Evolutionary conservation across 2,888 invertebrate genomes (phyloP).

Genomic region (Amphipoea lucens): DNA sequence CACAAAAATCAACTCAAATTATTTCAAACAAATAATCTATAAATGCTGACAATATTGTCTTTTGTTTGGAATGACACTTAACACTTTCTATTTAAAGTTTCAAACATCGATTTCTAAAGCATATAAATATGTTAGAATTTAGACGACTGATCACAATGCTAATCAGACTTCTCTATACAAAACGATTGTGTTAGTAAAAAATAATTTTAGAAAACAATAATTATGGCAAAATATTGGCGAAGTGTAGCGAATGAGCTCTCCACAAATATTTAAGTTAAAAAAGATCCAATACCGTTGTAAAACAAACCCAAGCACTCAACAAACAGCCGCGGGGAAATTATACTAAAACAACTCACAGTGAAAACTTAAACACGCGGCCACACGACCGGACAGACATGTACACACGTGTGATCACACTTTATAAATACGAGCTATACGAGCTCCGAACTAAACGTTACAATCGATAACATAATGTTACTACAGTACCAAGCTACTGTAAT

Average conservation of each 20-base stretch:
- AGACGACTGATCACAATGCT: conserved; percentile 77
- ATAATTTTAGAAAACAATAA: conserved; percentile 78
- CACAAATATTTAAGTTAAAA: conserved; percentile 81
- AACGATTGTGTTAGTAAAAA: conserved; percentile 79
- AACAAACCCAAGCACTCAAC: conserved; percentile 77
- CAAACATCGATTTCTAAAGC: conserved; percentile 76
- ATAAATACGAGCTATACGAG: conserved; percentile 65
- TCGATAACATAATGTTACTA: conserved; percentile 33
- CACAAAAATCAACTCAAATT: conserved; percentile 75
- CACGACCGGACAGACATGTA: conserved; percentile 56
- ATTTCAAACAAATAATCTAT: conserved; percentile 85
- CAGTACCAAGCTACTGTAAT: conserved; percentile 53
- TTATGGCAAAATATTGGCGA: conserved; percentile 90
- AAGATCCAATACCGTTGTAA: conserved; percentile 79
- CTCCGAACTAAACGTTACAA: conserved; percentile 60
- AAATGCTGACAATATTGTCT: conserved; percentile 90
- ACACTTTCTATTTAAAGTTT: conserved; percentile 75
- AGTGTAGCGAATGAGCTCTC: conserved; percentile 80
- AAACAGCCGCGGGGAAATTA: conserved; percentile 75
- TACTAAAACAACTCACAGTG: conserved; percentile 74
- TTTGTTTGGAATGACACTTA: conserved; percentile 90
- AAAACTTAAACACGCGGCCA: conserved; percentile 63
- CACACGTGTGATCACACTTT: conserved; percentile 66
- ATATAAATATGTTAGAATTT: conserved; percentile 83
- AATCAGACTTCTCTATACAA: conserved; percentile 79